Conservation (phyloP, 2,888 invertebrate genomes). For the Lepidonotus clava region DNA sequence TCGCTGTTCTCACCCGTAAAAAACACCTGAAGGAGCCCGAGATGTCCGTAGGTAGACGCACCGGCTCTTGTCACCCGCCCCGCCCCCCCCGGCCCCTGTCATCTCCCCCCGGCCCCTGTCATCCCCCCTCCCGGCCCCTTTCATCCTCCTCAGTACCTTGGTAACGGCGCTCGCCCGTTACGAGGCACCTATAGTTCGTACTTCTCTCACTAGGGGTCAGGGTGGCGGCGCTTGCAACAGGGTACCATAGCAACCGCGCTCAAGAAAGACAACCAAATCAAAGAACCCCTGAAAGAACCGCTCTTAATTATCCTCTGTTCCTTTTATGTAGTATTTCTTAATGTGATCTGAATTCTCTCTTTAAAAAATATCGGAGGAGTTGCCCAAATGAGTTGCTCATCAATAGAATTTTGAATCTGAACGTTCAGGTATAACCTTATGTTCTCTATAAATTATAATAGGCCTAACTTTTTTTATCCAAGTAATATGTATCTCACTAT, state of each 20-base stretch:
- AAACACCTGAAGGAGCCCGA: background rate
- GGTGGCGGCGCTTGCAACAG: background rate
- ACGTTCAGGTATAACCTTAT: background rate
- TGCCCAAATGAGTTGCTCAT: too few relatives aligned
- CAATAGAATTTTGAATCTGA: background rate
- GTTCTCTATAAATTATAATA: background rate
- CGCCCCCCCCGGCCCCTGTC: background rate
- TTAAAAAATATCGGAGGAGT: too few relatives aligned
- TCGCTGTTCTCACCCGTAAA: background rate
- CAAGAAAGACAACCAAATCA: background rate
- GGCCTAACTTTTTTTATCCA: background rate
- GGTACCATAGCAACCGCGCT: background rate
- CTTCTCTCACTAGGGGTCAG: conserved; percentile 15
- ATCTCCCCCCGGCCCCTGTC: background rate
- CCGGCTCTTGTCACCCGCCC: background rate
- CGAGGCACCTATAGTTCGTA: conserved; percentile 34
- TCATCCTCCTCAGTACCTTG: conserved; percentile 15
- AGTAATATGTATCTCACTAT: too few relatives aligned
- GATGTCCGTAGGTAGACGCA: background rate
- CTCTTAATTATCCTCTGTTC: background rate
- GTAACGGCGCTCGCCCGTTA: background rate
- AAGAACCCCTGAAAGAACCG: background rate
- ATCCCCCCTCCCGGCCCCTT: background rate
- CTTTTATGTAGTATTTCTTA: background rate
- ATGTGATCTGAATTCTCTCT: too few relatives aligned